These are phyloP conservation scores for Maconellicoccus hirsutus DNA, from an alignment of 1,140 invertebrate species.

Conservation along the genomic window DNA sequence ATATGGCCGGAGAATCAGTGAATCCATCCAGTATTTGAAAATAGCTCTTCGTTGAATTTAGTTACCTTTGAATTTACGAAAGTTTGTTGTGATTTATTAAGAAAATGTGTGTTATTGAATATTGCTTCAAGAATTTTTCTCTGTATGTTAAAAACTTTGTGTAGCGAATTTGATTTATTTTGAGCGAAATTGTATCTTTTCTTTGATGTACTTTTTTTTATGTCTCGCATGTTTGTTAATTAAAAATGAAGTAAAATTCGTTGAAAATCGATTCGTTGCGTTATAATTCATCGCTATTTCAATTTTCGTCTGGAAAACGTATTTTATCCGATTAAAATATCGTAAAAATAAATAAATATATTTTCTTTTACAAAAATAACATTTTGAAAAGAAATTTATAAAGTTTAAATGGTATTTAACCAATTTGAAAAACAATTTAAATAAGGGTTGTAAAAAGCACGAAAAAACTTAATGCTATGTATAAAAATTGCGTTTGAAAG, in stretches of 20 bases:
- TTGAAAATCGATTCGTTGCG: neutral
- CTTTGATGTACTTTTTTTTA: neutral
- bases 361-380: neutral
- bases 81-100: neutral
- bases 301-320: no score
- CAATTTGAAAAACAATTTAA: no score
- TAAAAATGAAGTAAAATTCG: neutral
- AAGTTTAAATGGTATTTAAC: no score
- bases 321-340: no score
- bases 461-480: no score
- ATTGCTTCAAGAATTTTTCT: no score
- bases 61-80: slow-evolving; percentile 5
- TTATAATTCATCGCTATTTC: no score
- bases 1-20: slow-evolving; percentile 3
- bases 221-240: neutral
- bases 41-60: neutral
- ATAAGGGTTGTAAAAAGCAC: no score
- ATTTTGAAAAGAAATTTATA: neutral
- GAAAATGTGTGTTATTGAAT: no score
- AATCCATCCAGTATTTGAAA: slow-evolving; percentile 15
- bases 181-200: neutral
- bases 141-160: no score
- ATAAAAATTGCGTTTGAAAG: no score
- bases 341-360: no score
- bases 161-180: neutral